Base-by-base conservation (phyloP, 2,797 vertebrate species). In the Poeciliopsis infans region DNA sequence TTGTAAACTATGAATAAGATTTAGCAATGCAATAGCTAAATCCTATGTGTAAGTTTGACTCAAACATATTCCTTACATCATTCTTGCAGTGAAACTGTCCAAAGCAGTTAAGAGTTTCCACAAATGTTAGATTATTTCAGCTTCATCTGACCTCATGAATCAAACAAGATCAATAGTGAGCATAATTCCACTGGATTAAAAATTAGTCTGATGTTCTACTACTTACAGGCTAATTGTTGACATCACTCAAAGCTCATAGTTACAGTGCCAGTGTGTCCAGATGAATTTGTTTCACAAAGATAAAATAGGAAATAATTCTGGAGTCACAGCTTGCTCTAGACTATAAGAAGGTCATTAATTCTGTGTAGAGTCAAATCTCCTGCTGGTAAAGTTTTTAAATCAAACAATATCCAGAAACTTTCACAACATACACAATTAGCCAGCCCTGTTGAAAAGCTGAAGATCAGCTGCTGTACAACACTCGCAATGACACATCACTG, bases 221-320 rank as follows among this genome's bases (percentile, higher is more conserved):
- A 76, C 72, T 53, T 28, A 57, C 66, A 75, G 51, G 31, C 45
- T 49, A 18, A 61, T 74, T 57, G 61, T 46, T 33, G 73, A 53
- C 45, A 68, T 79, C 41, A 55, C 33, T 74, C 2, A 28, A 82
- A 84, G 71, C 5, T 20, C 72, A 75, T 28, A 64, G 49, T 71
- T 61, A 46, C 53, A 4, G 45, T 51, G 16, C 53, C 28, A 51
- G 82, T 61, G n/a, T 5, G 31, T 31, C 28, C 41, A 31, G 43
- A 76, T 20, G 39, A 66, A 45, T 45, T 59, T 76, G 36, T 47
- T 43, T 69, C 36, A 69, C 20, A 13, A 43, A 39, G 39, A 41
- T 69, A 13, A 25, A 69, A 41, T 43, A 6, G 4, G 2, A 69
- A 68, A 41, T 68, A 23, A 41, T 66, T 69, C 23, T 64, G 16